phyloP scores from a whole-genome alignment of 2,113 vertebrate genomes.

The Brachyistius frenatus region DNA sequence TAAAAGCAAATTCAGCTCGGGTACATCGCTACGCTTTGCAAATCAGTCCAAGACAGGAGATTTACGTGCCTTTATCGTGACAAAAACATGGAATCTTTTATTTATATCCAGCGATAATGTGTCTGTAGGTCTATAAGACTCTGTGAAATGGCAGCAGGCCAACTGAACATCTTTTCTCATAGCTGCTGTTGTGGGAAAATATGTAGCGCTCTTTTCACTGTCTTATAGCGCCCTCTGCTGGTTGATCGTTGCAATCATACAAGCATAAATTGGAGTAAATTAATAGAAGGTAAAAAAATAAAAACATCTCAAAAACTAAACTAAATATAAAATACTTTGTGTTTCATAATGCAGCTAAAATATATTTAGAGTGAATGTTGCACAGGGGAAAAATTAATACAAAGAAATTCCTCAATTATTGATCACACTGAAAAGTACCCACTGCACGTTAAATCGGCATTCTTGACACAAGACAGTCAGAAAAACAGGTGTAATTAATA shows the following conservation, averaged over 20 bases:
- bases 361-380: too few species aligned
- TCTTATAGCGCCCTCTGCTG: conserved; percentile 55
- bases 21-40: background rate
- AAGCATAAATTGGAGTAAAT: background rate
- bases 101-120: background rate
- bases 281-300: too few species aligned
- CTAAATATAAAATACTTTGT: too few species aligned
- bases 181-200: background rate
- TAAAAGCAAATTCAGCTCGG: too few species aligned
- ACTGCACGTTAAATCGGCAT: too few species aligned
- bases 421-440: too few species aligned
- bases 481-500: too few species aligned
- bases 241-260: background rate
- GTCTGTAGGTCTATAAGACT: background rate
- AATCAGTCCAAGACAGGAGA: background rate
- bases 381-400: too few species aligned
- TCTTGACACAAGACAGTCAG: too few species aligned
- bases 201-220: background rate
- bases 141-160: conserved; percentile 31
- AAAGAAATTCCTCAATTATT: too few species aligned
- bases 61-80: background rate
- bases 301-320: too few species aligned
- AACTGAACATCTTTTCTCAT: background rate
- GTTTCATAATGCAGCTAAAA: too few species aligned
- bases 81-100: background rate